A percentile compares a stretch with the other conserved stretches of the same genome.
phyloP scores from a whole-genome alignment of 2,888 invertebrate genomes.

The Petrolisthes cinctipes region DNA sequence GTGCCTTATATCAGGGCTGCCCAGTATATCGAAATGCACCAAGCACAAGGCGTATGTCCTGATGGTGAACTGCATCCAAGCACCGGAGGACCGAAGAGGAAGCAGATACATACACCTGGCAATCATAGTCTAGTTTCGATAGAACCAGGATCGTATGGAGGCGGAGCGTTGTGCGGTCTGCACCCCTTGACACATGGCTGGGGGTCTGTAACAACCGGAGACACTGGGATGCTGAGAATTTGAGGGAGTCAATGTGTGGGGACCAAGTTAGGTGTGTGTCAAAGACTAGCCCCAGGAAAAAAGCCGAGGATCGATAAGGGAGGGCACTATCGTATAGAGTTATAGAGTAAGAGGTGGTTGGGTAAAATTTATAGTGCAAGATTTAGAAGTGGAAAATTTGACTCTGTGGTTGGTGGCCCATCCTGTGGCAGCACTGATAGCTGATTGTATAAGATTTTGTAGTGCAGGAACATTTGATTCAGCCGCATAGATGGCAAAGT shows the following conservation, averaged over 20 bases:
- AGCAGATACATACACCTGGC: not conserved
- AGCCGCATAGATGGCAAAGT: too few species aligned
- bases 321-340: not conserved
- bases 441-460: too few species aligned
- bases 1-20: too few species aligned
- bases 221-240: not conserved
- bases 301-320: not conserved
- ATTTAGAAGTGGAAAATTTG: not conserved
- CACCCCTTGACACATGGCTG: not conserved
- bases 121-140: not conserved
- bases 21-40: too few species aligned
- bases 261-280: not conserved
- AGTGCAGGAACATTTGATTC: too few species aligned
- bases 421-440: too few species aligned
- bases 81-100: not conserved
- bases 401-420: too few species aligned
- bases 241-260: not conserved
- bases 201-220: not conserved
- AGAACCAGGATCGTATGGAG: not conserved
- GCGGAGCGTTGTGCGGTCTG: not conserved
- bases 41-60: not conserved
- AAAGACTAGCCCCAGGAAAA: slow-evolving; percentile 4
- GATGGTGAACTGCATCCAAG: not conserved
- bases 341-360: not conserved
- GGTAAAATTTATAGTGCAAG: slow-evolving; percentile 65